Conservation (phyloP, 2,797 vertebrate species). For the Ara ararauna region DNA sequence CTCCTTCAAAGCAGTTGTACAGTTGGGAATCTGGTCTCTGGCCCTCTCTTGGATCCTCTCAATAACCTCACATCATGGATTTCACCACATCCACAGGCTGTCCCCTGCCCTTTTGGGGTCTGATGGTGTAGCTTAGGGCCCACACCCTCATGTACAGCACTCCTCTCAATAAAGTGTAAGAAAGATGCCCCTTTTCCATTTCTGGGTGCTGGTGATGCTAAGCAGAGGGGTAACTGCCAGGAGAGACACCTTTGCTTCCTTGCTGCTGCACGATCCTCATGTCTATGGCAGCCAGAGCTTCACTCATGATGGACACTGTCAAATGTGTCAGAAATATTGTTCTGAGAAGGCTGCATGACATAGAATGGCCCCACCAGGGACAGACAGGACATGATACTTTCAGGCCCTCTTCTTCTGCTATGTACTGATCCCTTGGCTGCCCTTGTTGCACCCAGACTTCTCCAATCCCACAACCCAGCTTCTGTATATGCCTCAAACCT, state of each 20-base stretch:
- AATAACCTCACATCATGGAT: background rate
- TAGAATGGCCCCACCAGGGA: background rate
- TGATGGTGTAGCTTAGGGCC: background rate
- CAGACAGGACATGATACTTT: accelerated
- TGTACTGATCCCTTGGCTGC: background rate
- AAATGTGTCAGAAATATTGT: background rate
- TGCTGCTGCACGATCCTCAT: background rate
- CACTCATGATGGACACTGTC: background rate
- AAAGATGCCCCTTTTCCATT: background rate
- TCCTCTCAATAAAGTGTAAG: background rate
- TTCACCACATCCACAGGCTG: background rate
- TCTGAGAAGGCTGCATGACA: background rate
- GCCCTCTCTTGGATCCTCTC: background rate
- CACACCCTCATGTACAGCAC: background rate
- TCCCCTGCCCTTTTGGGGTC: background rate
- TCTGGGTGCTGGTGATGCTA: background rate
- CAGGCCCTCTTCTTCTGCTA: background rate
- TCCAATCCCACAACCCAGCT: background rate
- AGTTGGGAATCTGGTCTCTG: background rate
- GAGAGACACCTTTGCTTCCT: background rate
- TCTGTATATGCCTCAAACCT: background rate
- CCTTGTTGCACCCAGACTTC: background rate
- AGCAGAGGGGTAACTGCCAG: background rate
- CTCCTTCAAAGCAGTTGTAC: background rate
- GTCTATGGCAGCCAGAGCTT: background rate